A percentile compares a stretch with the other conserved stretches of the same genome.
phyloP scores from a whole-genome alignment of 1,140 invertebrate species.

The Hetaerina americana region DNA sequence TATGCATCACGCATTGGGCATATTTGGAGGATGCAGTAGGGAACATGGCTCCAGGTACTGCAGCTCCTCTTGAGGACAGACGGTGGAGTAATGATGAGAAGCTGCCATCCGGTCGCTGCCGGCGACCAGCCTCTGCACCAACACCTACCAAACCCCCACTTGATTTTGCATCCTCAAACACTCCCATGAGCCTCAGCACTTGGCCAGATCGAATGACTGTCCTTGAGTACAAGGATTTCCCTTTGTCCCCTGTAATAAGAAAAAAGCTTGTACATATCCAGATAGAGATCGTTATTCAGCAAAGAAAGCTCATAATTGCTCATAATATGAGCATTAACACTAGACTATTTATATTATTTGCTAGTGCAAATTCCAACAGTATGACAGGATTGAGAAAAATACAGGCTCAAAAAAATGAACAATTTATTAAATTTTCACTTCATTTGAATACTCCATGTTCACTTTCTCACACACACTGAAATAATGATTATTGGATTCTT shows the following conservation, averaged over 20 bases:
- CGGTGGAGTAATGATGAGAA: neutral
- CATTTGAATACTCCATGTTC: no score
- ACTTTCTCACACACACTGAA: no score
- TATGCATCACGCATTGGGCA: conserved; percentile 27
- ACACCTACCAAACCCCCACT: neutral
- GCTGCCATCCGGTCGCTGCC: neutral
- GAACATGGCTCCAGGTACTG: conserved; percentile 15
- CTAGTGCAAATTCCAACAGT: neutral
- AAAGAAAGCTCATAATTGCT: conserved; percentile 4
- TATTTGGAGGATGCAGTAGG: conserved; percentile 20
- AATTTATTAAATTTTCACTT: no score
- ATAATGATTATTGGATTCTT: no score
- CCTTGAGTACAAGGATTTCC: conserved; percentile 15
- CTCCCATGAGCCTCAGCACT: conserved; percentile 26
- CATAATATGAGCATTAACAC: neutral
- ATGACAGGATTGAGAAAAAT: neutral
- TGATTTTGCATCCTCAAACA: conserved; percentile 24
- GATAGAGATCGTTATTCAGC: no score
- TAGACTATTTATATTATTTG: neutral
- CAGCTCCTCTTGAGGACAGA: neutral
- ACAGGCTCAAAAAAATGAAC: no score
- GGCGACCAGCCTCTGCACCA: no score
- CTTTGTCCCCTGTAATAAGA: conserved; percentile 15
- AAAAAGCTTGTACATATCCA: no score
- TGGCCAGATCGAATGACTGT: conserved; percentile 22